Percentiles rank a stretch among this genome's conserved stretches.
phyloP scores from a whole-genome alignment of 2,888 invertebrate genomes.

The Nemotelus nigrinus region DNA sequence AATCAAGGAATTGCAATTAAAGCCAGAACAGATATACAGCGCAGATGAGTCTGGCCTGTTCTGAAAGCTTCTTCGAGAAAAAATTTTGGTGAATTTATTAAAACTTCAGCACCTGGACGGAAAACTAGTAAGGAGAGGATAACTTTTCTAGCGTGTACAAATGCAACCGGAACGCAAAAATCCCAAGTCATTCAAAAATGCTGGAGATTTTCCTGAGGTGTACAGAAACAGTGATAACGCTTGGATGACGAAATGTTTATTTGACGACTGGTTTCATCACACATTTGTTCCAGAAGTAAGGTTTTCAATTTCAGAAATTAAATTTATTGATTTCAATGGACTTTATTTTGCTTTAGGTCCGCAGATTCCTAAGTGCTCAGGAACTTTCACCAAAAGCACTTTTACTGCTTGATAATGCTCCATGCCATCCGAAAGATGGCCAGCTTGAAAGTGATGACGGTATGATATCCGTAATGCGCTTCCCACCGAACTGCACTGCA shows the following conservation, averaged over 20 bases:
- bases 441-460: conserved; percentile 49
- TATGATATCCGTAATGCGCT: conserved; percentile 50
- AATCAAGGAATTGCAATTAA: conserved; percentile 28
- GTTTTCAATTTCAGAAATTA: conserved; percentile 18
- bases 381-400: conserved; percentile 53
- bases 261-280: conserved; percentile 44
- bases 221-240: conserved; percentile 43
- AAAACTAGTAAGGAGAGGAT: conserved; percentile 32
- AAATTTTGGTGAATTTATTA: conserved; percentile 13
- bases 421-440: conserved; percentile 50
- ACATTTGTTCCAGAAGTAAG: conserved; percentile 44
- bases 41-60: conserved; percentile 31
- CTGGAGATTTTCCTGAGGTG: conserved; percentile 55
- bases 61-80: too few relatives aligned
- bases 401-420: conserved; percentile 52
- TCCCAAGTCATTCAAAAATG: conserved; percentile 49
- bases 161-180: conserved; percentile 31
- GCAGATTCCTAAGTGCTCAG: too few relatives aligned
- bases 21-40: conserved; percentile 32
- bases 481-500: conserved; percentile 52
- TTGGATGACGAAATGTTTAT: conserved; percentile 53
- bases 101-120: conserved; percentile 30
- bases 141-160: conserved; percentile 31
- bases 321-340: conserved; percentile 33
- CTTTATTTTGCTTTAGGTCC: conserved; percentile 28